Base-by-base conservation (phyloP, 2,113 vertebrate species). In the Anthoscopus minutus region DNA sequence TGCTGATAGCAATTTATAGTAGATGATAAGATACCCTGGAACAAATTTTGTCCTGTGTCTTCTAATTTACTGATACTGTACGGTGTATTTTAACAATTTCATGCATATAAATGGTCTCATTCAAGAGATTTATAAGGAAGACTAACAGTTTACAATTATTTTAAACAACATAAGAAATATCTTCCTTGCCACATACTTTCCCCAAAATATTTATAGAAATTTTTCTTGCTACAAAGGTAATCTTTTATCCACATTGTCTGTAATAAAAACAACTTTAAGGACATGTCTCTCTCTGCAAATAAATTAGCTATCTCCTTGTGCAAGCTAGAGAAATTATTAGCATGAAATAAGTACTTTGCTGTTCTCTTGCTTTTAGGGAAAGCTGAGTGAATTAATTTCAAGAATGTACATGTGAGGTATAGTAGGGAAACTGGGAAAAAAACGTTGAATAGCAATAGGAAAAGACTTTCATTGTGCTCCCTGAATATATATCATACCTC, bases 301-400 rank as follows among this genome's bases (percentile, higher is more conserved):
- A 93, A 91, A 94, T 92, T 86, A 94, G 53, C n/a, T 83, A 95
- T 48, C 33, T 86, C 28, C 19, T 83, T 31, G 44, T 78, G 57
- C 54, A 54, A 95, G 94, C 89, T 89, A 97, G 93, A 97, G 21
- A 88, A 78, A 92, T 85, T 19, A 96, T 90, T 96, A 95, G 51
- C 42, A 60, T 95, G 70, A 96, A 95, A 95, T 93, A 85, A 91
- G 82, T 81, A 82, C 45, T 40, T 7, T 50, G 60, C 44, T 78
- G 53, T 64, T 96, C 51, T 84, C 48, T n/a, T 51, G 64, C 85
- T 91, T 94, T 80, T 45, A 73, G 58, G 77, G 42, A 91, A 91
- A 93, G 57, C n/a, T 82, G 53, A 77, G 38, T 48, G 77, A 93
- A 94, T 70, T 77, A 47, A 88, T 92, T 93, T 94, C 56, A 96